These are phyloP conservation scores for Cladorhizidae sp. DNA, from an alignment of 37 sponge, comb jelly and placozoan species.

Conservation along the genomic window DNA sequence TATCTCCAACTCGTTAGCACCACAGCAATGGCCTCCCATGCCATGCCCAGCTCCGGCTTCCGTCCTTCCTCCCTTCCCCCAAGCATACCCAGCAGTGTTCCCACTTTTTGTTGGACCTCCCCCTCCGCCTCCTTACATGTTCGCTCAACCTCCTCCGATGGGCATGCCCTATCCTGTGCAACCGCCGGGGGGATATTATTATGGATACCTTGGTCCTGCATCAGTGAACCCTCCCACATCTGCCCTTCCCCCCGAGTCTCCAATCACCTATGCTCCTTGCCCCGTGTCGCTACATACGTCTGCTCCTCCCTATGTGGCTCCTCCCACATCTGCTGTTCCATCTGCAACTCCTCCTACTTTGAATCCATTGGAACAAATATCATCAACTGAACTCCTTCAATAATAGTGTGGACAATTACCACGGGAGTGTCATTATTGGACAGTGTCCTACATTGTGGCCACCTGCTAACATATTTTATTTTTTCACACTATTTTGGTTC, in stretches of 20 bases:
- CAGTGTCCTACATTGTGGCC: too few species aligned
- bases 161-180: not conserved
- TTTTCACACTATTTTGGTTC: too few species aligned
- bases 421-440: too few species aligned
- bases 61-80: not conserved
- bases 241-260: too few species aligned
- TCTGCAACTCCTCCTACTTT: too few species aligned
- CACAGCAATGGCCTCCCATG: not conserved
- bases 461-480: too few species aligned
- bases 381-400: not conserved
- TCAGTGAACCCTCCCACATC: not conserved
- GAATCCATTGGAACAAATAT: not conserved
- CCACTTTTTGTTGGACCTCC: not conserved
- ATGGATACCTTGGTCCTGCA: conserved; percentile 2
- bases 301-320: not conserved
- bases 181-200: not conserved
- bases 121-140: not conserved
- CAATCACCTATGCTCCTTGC: too few species aligned
- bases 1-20: not conserved
- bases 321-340: not conserved
- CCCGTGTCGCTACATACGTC: too few species aligned
- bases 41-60: not conserved
- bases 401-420: too few species aligned
- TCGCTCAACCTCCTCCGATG: not conserved
- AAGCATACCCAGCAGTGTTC: not conserved